Evolutionary conservation across 1,140 invertebrate genomes (phyloP), one percentile per base, ranked within the genome.

Genomic region (Pseudomyrmex sp.): DNA sequence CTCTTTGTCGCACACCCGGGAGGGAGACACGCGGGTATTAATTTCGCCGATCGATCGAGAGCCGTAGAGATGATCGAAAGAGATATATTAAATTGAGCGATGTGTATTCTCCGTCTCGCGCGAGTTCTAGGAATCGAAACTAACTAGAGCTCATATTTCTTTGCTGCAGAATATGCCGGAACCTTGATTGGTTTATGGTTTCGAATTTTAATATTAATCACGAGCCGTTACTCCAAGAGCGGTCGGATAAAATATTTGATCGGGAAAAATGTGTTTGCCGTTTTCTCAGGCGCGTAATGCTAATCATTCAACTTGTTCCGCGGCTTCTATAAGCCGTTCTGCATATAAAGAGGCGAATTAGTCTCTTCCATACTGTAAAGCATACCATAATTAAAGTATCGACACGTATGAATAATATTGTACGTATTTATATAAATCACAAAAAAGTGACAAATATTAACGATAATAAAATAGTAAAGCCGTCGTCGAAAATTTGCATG

Each of bases 171-270:
- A 70, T 72, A 50, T 7, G 35, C 54, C 23, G 46, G 44, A 8
- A 5, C 12, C 76, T 59, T 48, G 66, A 80, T 80, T 72, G 66
- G 52, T 72, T 80, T 72, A 80, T 72, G 69, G 66, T 56, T 48
- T 72, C 35, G 4, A 80, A 80, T 80, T 80, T 80, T 69, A 80
- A 80, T 80, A 80, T 80, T 80, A 72, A 80, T 80, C 44, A 70
- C 20, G 61, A 59, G 50, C 54, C 54, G 35, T 1, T 26, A 0
- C 10, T 46, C 65, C 3, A 18, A 20, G 18, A 12, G 20, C 15
- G 54, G 0, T 59, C 20, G 66, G 76, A 59, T 70, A 59, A 70
- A 26, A 77, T 72, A 54, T 72, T 59, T 50, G 54, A 59, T 48
- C 65, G 35, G n/a, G 54, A 59, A 76, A 79, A 80, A 72, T 70